Base-by-base conservation (phyloP, 2,113 vertebrate genomes). In the Dermatemys mawii region DNA sequence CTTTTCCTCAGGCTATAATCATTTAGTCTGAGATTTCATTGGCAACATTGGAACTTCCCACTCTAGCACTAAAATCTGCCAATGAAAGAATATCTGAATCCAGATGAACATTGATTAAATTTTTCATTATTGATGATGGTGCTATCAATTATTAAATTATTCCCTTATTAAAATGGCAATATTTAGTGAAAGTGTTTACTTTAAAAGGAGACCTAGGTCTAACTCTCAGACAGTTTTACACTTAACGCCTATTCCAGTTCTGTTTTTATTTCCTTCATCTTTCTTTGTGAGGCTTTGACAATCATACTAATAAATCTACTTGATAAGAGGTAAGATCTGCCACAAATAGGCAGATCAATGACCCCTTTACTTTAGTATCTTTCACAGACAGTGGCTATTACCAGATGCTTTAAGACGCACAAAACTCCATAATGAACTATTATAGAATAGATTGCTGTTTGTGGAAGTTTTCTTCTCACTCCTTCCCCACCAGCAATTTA, bases 1-100 rank as follows among this genome's bases (percentile, higher is more conserved):
- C 85, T 70, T 83, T 78, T 93, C 94, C 84, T 92, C 89, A 95
- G 95, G 94, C 48, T 76, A 83, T 73, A 96, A 95, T 93, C 88
- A 97, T 93, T 97, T 96, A 95, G 79, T 51, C 87, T 91, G 90
- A 95, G 95, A 95, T 95, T 97, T 96, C 90, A 96, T 51, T 81
- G 82, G 78, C 85, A 95, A 87, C 49, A 81, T 78, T 86, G 86
- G 84, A 97, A 97, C 79, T 96, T 97, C 90, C 89, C 82, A 86
- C 94, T 95, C 84, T 84, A 93, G 48, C 84, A 94, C 92, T 83
- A 97, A 96, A 95, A 96, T 85, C 87, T 90, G 38, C 38, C 49
- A 29, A 35, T 90, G 91, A 95, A 95, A 93, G 93, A 86, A 6
- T 85, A 93, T 78, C 88, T 88, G 95, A 97, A 96, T 84, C 78